These are phyloP conservation scores for Brachionus sp. DNA, from an alignment of 1,140 invertebrate genomes.

Conservation along the genomic window DNA sequence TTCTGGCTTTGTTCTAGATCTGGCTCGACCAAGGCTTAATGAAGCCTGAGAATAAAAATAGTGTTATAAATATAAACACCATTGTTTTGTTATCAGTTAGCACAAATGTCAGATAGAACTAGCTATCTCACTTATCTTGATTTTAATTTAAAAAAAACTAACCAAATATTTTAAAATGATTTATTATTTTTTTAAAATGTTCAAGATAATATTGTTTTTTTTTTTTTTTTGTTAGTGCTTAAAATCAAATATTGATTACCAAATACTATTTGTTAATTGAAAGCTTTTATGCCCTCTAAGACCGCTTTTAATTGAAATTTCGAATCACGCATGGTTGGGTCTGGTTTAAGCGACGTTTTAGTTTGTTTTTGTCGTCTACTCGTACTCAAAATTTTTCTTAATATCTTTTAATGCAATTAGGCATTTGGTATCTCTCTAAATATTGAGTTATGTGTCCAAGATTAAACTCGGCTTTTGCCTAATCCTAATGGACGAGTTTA, in stretches of 20 bases:
- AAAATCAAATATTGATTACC: not conserved
- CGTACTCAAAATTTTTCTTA: not conserved
- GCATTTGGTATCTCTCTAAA: not conserved
- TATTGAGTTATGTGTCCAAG: not conserved
- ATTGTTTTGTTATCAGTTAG: not conserved
- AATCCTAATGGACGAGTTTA: not conserved
- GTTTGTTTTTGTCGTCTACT: not conserved
- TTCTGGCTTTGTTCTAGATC: slow-evolving; percentile 5
- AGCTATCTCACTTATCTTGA: not conserved
- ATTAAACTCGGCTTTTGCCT: not conserved
- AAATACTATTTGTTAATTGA: not conserved
- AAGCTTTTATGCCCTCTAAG: not conserved
- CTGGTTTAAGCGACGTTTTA: not conserved
- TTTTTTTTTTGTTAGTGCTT: not conserved
- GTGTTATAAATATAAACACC: not conserved
- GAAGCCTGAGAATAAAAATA: not conserved
- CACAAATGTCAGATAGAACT: not conserved
- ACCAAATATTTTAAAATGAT: not conserved
- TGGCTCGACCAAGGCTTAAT: not conserved
- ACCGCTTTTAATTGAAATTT: not conserved
- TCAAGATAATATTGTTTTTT: not conserved
- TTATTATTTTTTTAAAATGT: not conserved
- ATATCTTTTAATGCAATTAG: not conserved
- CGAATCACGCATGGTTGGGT: not conserved
- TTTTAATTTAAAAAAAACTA: not conserved